These are phyloP conservation scores for Brenthis daphne DNA, from an alignment of 2,888 invertebrate species.

Conservation along the genomic window DNA sequence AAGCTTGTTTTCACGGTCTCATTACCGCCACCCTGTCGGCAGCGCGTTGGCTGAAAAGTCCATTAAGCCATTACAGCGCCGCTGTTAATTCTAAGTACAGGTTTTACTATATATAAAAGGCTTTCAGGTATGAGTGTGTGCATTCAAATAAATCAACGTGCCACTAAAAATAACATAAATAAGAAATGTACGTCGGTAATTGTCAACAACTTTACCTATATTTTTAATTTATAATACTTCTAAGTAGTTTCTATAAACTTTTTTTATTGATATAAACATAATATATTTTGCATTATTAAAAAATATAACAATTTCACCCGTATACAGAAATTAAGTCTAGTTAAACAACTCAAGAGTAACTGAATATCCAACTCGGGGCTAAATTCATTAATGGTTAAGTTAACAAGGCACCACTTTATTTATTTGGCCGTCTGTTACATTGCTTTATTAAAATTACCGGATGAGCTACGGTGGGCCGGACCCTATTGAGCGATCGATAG, in stretches of 20 bases:
- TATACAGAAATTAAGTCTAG: too few relatives aligned
- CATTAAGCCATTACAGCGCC: conserved; percentile 16
- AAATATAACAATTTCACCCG: background rate
- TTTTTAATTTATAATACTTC: too few relatives aligned
- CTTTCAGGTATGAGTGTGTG: too few relatives aligned
- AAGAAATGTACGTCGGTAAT: too few relatives aligned
- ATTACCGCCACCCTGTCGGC: background rate
- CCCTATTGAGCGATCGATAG: conserved; percentile 17
- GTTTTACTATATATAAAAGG: background rate
- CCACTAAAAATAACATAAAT: too few relatives aligned
- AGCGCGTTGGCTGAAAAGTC: conserved; percentile 16
- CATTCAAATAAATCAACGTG: too few relatives aligned
- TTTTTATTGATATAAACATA: too few relatives aligned
- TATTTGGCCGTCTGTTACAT: conserved; percentile 52
- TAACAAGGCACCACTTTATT: conserved; percentile 66
- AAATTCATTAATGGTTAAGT: conserved; percentile 61
- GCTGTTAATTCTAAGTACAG: conserved; percentile 13
- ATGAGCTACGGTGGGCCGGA: conserved; percentile 38
- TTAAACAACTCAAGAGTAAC: too few relatives aligned
- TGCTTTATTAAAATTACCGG: conserved; percentile 45
- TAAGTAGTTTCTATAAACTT: too few relatives aligned
- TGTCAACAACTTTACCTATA: too few relatives aligned
- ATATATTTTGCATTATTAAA: background rate
- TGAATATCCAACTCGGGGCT: conserved; percentile 48
- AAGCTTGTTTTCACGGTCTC: conserved; percentile 9